phyloP scores from a whole-genome alignment of 2,888 invertebrate genomes.

The Poecilobothrus nobilitatus region DNA sequence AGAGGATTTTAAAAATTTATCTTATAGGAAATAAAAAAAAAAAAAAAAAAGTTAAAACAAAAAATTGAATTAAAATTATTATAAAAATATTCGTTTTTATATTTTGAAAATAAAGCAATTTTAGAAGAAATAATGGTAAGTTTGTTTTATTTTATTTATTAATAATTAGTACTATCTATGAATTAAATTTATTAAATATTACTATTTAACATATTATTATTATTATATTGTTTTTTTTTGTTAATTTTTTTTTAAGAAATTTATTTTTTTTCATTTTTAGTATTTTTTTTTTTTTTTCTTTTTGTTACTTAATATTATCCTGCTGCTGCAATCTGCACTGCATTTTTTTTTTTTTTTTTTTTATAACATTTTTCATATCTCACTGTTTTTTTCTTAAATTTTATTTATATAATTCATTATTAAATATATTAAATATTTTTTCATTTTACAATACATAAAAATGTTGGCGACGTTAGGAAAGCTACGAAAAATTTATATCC shows the following conservation, averaged over 20 bases:
- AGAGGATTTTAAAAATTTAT: too few relatives aligned
- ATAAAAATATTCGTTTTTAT: too few relatives aligned
- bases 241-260: too few relatives aligned
- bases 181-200: background rate
- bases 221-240: too few relatives aligned
- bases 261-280: background rate
- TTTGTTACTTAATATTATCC: background rate
- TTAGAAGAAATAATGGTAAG: too few relatives aligned
- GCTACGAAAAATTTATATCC: background rate
- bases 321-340: constrained; percentile 2
- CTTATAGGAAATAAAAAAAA: too few relatives aligned
- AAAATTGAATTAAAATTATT: too few relatives aligned
- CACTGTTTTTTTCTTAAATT: background rate
- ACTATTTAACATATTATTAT: background rate
- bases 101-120: too few relatives aligned
- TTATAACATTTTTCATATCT: background rate
- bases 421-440: too few relatives aligned
- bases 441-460: background rate
- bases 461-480: background rate
- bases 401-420: too few relatives aligned
- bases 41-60: too few relatives aligned
- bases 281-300: background rate
- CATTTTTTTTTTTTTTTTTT: background rate
- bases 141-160: too few relatives aligned
- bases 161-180: background rate